Base-by-base conservation (phyloP, 2,888 invertebrate species). In the Dasypolia templi region DNA sequence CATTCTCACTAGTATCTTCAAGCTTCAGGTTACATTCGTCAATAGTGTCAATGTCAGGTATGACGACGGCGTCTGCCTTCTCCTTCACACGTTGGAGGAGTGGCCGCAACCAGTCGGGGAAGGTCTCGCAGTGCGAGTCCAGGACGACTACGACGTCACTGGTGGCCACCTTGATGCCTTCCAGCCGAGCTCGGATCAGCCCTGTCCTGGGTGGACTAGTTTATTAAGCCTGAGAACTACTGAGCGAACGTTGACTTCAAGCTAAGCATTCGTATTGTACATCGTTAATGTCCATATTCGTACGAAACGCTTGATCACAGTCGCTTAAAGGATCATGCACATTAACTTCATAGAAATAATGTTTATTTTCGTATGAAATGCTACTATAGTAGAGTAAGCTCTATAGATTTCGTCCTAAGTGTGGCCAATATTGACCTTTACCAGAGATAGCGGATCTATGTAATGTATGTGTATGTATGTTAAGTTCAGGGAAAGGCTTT, bases 31-130 rank as follows among this genome's bases (percentile, higher is more conserved):
- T 96, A 87, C 98, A 19, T 5, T 61, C 92, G 91, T 98, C 98
- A 82, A 99, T 98, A 53, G 98, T 98, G 95, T 99, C 99, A 82
- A 99, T 99, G 77, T 99, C 98, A 4, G 99, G 99, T 82, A 99
- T 98, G 72, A 99, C 95, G 0, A 99, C 98, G 2, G 98, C 97
- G 44, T 97, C 97, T 0, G 97, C 95, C 77, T 98, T 98, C 87
- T 92, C 88, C 19, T 79, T 77, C 29, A 92, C 67, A 74, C 99
- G 96, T 80, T 98, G 97, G 83, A 99, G 96, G 55, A 99, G 94
- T 0, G 99, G 99, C 90, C 99, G 98, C 79, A 99, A 96, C 99
- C 99, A 99, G 84, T 97, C 97, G 46, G 94, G 92, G 73, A 97
- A 97, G 3, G 97, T 97, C 96, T 99, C 99, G 93, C 99, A 99